Base-by-base conservation (phyloP, 2,888 invertebrate genomes). In the Papilio demoleus region DNA sequence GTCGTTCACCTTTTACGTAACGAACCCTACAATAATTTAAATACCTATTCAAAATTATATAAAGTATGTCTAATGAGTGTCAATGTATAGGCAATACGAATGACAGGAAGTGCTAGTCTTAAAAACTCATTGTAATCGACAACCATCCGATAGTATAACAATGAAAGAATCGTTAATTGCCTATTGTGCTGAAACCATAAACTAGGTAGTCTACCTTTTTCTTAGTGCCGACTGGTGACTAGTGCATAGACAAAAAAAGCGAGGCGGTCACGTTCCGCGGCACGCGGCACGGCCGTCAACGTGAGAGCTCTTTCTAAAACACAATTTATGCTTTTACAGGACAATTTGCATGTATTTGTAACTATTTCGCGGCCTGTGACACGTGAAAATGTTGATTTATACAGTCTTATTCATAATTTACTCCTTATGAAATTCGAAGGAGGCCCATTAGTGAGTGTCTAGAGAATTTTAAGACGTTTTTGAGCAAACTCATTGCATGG, bases 151-250 rank as follows among this genome's bases (percentile, higher is more conserved):
- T 79, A 80, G 76, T 79, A 85, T 83, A 88, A 90, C 88, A 91
- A 90, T 90, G 82, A 83, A 81, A 83, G 84, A 84, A 86, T 85
- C 84, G 77, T 81, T 81, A 81, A 87, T 74, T 77, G 75, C 77
- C 88, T 77, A 90, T 92, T 91, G 91, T 90, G 73, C 74, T 70
- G 71, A 72, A 74, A 69, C 72, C 76, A 78, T 78, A 76, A 80
- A 77, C 80, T 77, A 78, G 75, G 73, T 78, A 74, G 73, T 76
- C 80, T 82, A 78, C 77, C 75, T 86, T 88, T 88, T 85, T 83
- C 77, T 73, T 77, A 75, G 80, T 77, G 79, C 78, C 78, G 75
- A 71, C 76, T 76, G 75, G 79, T 76, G 75, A 71, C 76, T 76
- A 76, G 79, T 75, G 77, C 75, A 76, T 72, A 74, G 76, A 79